Evolutionary conservation across 2,113 vertebrate species (phyloP), one percentile per base, ranked within the genome.

Genomic region (Noturus placidus): DNA sequence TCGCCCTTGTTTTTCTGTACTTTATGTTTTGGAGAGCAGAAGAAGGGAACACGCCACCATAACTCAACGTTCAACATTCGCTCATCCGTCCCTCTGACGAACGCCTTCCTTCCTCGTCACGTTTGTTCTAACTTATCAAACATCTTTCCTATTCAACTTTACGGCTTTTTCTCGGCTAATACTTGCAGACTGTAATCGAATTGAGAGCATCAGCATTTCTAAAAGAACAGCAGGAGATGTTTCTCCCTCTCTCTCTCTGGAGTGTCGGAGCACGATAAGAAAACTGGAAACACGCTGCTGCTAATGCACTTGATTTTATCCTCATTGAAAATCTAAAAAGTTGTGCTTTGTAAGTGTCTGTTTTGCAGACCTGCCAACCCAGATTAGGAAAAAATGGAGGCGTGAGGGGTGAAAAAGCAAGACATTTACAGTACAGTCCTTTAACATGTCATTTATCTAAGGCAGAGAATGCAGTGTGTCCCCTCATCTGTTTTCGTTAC

Each of bases 1-100:
- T 65, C 27, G 54, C 46, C 38, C 86, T 70, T 56, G 27, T 84
- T 30, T 65, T 77, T 76, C 67, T 81, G 80, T 22, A 2, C 67
- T 65, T 82, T 30, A 83, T 69, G 82, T 20, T 67, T 89, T 4
- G 2, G 50, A 84, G 20, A 15, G 54, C 2, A 19, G 84, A 76
- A 5, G 22, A 42, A 7, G 33, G 6, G 13, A 85, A 56, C 10
- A 15, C 7, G 22, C 69, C 7, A 35, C 84, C 35, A n/a, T 61
- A 57, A 76, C 35, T 46, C 25, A 2, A 30, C n/a, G 20, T 15
- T 35, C 46, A 6, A 25, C 50, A 38, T 33, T 35, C 46, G 22
- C 65, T 56, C 65, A 38, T 57, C 38, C 25, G 1, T 42, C 59
- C 20, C 35, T 61, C 25, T 42, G 20, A 33, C 2, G 10, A 22